Percentiles rank a stretch among this genome's conserved stretches.
phyloP scores from a whole-genome alignment of 2,888 invertebrate species.

The Venusia cambrica region DNA sequence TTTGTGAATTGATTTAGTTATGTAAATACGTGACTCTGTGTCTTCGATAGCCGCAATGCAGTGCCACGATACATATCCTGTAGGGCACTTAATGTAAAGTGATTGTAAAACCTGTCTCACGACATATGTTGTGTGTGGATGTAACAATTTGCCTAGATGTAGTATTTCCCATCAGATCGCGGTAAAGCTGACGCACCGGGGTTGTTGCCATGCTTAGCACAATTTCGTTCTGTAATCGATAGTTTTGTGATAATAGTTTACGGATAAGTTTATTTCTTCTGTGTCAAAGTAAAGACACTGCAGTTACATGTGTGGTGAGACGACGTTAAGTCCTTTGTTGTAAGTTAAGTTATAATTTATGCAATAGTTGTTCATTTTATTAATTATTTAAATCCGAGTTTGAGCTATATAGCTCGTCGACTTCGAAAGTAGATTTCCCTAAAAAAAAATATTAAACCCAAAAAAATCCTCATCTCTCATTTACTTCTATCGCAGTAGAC shows the following conservation, averaged over 20 bases:
- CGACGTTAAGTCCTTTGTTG: slow-evolving; percentile 65
- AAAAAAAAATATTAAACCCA: slow-evolving; percentile 12
- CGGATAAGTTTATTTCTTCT: slow-evolving; percentile 54
- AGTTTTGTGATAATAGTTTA: slow-evolving; percentile 75
- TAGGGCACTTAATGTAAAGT: not conserved
- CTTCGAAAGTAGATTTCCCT: slow-evolving; percentile 12
- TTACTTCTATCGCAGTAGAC: slow-evolving; percentile 28
- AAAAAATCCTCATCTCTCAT: slow-evolving; percentile 23
- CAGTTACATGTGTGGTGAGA: slow-evolving; percentile 81
- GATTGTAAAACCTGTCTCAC: slow-evolving; percentile 69
- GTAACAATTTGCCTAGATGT: slow-evolving; percentile 37
- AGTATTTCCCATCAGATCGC: slow-evolving; percentile 76
- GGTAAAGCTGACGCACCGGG: slow-evolving; percentile 39
- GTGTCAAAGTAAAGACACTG: slow-evolving; percentile 58
- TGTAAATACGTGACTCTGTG: too few species aligned
- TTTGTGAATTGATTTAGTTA: too few species aligned
- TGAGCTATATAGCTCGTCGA: slow-evolving; percentile 11
- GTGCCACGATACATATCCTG: too few species aligned
- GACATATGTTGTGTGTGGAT: slow-evolving; percentile 74
- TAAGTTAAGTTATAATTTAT: slow-evolving; percentile 31
- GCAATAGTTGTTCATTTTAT: slow-evolving; percentile 25
- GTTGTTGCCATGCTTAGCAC: slow-evolving; percentile 62
- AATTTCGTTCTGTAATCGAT: slow-evolving; percentile 65
- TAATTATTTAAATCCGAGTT: slow-evolving; percentile 4
- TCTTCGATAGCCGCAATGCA: too few species aligned